phyloP scores from a whole-genome alignment of 2,113 vertebrate species.

The Nothoprocta perdicaria region DNA sequence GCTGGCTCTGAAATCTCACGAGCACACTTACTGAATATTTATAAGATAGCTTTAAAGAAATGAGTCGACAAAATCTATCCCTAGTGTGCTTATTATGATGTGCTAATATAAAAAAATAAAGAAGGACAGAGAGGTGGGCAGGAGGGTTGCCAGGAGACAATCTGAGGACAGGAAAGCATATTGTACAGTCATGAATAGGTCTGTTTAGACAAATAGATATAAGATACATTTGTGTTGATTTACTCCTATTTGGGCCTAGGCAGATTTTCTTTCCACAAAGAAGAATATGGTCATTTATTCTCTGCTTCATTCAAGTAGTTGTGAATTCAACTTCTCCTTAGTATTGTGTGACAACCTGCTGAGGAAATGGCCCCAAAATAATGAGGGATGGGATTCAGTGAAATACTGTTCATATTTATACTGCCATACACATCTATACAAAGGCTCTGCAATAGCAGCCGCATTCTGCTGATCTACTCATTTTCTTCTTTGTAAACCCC shows the following conservation, averaged over 20 bases:
- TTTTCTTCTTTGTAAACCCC: constrained; percentile 73
- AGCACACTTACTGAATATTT: constrained; percentile 43
- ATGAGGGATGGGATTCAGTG: constrained; percentile 73
- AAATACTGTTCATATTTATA: constrained; percentile 81
- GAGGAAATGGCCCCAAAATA: constrained; percentile 81
- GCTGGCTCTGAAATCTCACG: constrained; percentile 3
- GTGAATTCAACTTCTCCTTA: constrained; percentile 78
- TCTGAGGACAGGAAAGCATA: constrained; percentile 35
- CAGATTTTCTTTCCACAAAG: constrained; percentile 74
- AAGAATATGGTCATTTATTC: constrained; percentile 78
- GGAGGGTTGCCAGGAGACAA: constrained; percentile 21
- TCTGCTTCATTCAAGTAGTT: constrained; percentile 76
- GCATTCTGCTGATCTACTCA: constrained; percentile 77
- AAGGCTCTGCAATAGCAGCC: constrained; percentile 73
- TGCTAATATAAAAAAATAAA: constrained; percentile 35
- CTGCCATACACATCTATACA: constrained; percentile 71
- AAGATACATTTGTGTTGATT: constrained; percentile 73
- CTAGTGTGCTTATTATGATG: constrained; percentile 28
- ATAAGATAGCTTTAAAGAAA: constrained; percentile 53
- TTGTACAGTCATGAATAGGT: constrained; percentile 69
- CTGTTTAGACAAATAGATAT: constrained; percentile 66
- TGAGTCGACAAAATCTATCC: constrained; percentile 59
- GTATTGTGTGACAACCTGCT: constrained; percentile 76
- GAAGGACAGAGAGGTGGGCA: not conserved
- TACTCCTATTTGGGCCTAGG: constrained; percentile 66